Percentiles rank a stretch among this genome's conserved stretches.
phyloP scores from a whole-genome alignment of 2,888 invertebrate genomes.

The Acanthosepion lycidas region DNA sequence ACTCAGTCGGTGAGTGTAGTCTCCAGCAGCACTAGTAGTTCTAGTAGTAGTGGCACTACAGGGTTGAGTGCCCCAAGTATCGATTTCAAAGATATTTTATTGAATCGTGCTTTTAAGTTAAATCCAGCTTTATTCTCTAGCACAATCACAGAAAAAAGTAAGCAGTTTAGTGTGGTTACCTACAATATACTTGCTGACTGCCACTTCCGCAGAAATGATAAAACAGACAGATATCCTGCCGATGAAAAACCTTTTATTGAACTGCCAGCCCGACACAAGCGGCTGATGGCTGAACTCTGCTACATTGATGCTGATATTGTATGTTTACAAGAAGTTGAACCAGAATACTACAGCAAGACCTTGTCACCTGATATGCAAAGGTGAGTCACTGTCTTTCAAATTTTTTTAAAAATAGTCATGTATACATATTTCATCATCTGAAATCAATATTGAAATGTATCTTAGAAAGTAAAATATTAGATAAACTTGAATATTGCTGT shows the following conservation, averaged over 20 bases:
- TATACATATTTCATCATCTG: too few species aligned
- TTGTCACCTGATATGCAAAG: constrained; percentile 62
- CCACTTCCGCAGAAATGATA: constrained; percentile 59
- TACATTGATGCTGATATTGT: constrained; percentile 71
- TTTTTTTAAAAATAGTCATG: background rate
- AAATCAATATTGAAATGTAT: background rate
- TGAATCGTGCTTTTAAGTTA: constrained; percentile 60
- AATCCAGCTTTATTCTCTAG: constrained; percentile 58
- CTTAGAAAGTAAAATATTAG: background rate
- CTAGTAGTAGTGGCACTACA: background rate
- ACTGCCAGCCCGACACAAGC: constrained; percentile 64
- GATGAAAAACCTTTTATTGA: constrained; percentile 61
- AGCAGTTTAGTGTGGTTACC: constrained; percentile 69
- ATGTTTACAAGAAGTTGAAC: constrained; percentile 73
- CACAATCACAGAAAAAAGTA: constrained; percentile 54
- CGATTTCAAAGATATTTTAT: constrained; percentile 50
- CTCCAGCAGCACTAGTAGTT: background rate
- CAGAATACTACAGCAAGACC: constrained; percentile 60
- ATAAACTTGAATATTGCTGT: background rate
- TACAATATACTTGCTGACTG: constrained; percentile 74
- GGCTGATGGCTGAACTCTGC: constrained; percentile 68
- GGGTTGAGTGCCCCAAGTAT: background rate
- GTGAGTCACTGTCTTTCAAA: constrained; percentile 54
- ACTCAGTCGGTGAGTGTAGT: background rate
- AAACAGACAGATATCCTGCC: constrained; percentile 61